Conservation (phyloP, 2,113 vertebrate genomes). For the Malaclemys terrapin region DNA sequence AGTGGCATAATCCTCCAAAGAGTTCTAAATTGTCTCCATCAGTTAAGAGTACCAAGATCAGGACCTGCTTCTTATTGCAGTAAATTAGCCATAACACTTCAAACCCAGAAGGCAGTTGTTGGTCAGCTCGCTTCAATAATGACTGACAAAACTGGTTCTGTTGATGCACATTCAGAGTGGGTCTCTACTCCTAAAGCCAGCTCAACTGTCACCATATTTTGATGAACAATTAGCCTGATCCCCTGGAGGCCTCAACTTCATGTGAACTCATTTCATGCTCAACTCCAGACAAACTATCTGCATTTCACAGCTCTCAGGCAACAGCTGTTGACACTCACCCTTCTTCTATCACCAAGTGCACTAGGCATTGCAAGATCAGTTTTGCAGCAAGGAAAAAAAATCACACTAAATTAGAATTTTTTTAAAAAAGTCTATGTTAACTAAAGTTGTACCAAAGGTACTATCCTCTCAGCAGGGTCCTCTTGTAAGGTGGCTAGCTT, state of each 20-base stretch:
- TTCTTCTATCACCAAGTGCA: not conserved
- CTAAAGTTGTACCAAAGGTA: not conserved
- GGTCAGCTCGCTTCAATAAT: not conserved
- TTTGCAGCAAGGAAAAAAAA: not conserved
- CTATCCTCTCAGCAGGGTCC: not conserved
- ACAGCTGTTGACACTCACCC: not conserved
- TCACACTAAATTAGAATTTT: not conserved
- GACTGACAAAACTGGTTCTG: not conserved
- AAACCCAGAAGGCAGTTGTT: not conserved
- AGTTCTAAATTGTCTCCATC: not conserved
- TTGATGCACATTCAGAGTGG: not conserved
- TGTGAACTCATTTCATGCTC: not conserved
- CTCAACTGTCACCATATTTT: not conserved
- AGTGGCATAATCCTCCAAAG: not conserved
- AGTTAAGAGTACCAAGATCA: not conserved
- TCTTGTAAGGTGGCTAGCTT: not conserved
- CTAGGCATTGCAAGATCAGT: not conserved
- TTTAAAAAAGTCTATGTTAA: not conserved
- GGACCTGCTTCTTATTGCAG: not conserved
- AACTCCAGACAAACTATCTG: not conserved
- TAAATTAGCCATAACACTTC: not conserved
- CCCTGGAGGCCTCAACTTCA: not conserved
- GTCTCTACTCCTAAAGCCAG: not conserved
- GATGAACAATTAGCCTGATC: not conserved
- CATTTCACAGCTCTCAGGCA: not conserved